Evolutionary conservation across 2,113 vertebrate genomes (phyloP).

Genomic region (Heterotis niloticus): DNA sequence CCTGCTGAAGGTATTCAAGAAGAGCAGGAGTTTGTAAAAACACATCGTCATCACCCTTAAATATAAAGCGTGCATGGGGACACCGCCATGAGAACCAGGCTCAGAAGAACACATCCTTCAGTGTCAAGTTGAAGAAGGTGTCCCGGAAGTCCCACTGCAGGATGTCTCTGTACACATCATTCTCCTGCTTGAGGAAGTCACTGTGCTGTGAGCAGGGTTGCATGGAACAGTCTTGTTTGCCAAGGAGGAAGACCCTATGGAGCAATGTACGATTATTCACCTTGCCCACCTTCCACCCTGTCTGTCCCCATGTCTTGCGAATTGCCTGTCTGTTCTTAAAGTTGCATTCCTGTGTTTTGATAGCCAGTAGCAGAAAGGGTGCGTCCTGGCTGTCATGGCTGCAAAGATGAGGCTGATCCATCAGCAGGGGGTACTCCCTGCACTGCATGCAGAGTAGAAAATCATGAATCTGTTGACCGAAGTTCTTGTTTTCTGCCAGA

Average conservation of each 20-base stretch:
- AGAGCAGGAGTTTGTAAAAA: slow-evolving; percentile 60
- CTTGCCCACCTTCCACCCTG: slow-evolving; percentile 41
- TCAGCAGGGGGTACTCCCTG: slow-evolving; percentile 52
- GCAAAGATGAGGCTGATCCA: slow-evolving; percentile 48
- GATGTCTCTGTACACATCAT: slow-evolving; percentile 50
- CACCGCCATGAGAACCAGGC: slow-evolving; percentile 57
- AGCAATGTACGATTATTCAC: slow-evolving; percentile 34
- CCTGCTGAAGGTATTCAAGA: slow-evolving; percentile 47
- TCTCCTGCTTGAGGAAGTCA: slow-evolving; percentile 48
- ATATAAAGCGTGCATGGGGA: slow-evolving; percentile 46
- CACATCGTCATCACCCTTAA: slow-evolving; percentile 70
- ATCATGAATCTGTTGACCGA: slow-evolving; percentile 41
- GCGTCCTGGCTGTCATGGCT: slow-evolving; percentile 25
- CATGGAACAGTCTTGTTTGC: slow-evolving; percentile 23
- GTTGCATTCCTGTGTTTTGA: slow-evolving; percentile 57
- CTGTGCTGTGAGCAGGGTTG: neutral
- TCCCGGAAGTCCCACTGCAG: slow-evolving; percentile 69
- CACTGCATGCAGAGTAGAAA: slow-evolving; percentile 57
- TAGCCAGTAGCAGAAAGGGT: slow-evolving; percentile 59
- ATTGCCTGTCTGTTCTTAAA: slow-evolving; percentile 60
- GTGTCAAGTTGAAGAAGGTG: slow-evolving; percentile 68
- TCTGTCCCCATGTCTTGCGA: slow-evolving; percentile 60
- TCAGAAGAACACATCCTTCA: slow-evolving; percentile 72
- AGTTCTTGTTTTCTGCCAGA: neutral
- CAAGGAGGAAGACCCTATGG: slow-evolving; percentile 63